Evolutionary conservation across 2,797 vertebrate species (phyloP), one percentile per base, ranked within the genome.

Genomic region (Alectoris magna): DNA sequence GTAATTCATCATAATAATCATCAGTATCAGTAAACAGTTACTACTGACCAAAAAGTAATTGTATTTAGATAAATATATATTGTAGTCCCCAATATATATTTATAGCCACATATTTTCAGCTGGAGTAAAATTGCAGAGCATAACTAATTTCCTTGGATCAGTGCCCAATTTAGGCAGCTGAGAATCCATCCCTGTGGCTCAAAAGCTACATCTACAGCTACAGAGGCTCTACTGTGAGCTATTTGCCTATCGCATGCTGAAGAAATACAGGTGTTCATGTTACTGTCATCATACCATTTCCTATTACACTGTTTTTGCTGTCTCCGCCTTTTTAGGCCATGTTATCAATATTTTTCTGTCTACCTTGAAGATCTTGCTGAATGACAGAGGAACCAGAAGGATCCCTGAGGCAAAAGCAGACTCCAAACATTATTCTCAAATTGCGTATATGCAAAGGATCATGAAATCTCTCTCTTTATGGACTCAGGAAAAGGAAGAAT

Each of bases 381-480:
- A 76, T 79, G 36, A 91, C 2, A 88, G 68, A 87, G 48, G 90
- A 84, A 79, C 4, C 67, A 92, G 56, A 76, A 94, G 27, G n/a
- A 86, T 5, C 34, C 60, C 55, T 8, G 3, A 69, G 72, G 71
- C 77, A 94, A 87, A 94, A 88, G 34, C 36, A 92, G 67, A 56
- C 53, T 91, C 48, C 36, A 46, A 69, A 84, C 18, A 39, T 51
- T 48, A 64, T 23, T 76, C 31, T 90, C 39, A 84, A 82, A 86
- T 46, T 8, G 12, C 2, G 0, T n/a, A 9, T 3, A 13, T 5
- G 27, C 29, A 7, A 24, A 27, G 69, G 18, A 67, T 27, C 14
- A 26, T 2, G 17, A 36, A 95, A 43, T 51, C 0, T n/a, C 21
- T 70, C 49, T 69, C 39, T 24, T 49, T 34, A 24, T n/a, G n/a